Conservation (phyloP, 2,888 invertebrate species). For the Tenthredo scrophulariae region DNA sequence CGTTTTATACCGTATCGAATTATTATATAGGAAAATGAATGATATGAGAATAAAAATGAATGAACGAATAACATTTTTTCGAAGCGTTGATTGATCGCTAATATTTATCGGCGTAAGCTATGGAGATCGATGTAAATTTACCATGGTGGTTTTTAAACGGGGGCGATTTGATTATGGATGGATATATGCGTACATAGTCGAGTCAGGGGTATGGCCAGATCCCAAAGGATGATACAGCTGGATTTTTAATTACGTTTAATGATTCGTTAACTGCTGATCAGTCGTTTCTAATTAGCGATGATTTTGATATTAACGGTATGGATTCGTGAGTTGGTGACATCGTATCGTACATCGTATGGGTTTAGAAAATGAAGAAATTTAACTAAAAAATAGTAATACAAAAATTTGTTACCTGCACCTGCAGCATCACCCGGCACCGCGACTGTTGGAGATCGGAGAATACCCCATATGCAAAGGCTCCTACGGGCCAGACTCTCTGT, state of each 20-base stretch:
- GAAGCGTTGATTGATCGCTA: too few species aligned
- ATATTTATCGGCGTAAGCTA: too few species aligned
- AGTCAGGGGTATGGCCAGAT: neutral
- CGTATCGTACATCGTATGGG: neutral
- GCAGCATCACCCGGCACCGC: neutral
- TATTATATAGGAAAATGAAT: neutral
- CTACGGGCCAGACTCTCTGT: neutral
- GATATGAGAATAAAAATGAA: neutral
- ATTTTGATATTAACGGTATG: neutral
- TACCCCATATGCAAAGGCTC: neutral
- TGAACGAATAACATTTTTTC: neutral
- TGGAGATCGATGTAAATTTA: neutral
- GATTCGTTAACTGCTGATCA: conserved; percentile 42
- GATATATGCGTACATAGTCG: neutral
- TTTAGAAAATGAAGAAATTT: neutral
- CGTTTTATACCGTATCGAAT: neutral
- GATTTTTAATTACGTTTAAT: conserved; percentile 25
- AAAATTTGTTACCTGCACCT: neutral
- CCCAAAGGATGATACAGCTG: conserved; percentile 26
- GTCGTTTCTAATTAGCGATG: conserved; percentile 32
- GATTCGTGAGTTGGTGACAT: neutral
- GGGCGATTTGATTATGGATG: neutral
- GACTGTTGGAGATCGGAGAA: neutral
- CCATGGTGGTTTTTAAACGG: neutral
- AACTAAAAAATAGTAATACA: neutral